Percentiles rank a stretch among this genome's conserved stretches.
Evolutionary conservation across 2,888 invertebrate genomes (phyloP).

Genomic region (Trachelus stipa): DNA sequence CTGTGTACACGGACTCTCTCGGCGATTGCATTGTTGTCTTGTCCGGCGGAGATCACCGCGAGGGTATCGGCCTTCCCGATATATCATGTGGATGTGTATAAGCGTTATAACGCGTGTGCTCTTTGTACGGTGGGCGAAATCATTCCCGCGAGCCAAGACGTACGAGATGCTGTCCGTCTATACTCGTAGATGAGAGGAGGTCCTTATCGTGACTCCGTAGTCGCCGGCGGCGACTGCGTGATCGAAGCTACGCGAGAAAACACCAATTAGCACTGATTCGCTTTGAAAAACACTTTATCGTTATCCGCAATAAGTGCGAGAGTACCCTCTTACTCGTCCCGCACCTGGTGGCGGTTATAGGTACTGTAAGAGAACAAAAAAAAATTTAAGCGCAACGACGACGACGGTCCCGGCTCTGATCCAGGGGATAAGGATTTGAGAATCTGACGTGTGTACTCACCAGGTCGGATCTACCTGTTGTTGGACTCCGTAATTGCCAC

Average conservation of each 20-base stretch:
- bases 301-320: slow-evolving; percentile 36
- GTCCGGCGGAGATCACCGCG: slow-evolving; percentile 63
- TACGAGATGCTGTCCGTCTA: slow-evolving; percentile 45
- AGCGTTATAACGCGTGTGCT: not conserved
- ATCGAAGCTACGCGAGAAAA: slow-evolving; percentile 45
- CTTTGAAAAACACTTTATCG: slow-evolving; percentile 49
- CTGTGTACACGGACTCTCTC: not conserved
- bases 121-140: slow-evolving; percentile 10
- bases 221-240: slow-evolving; percentile 11
- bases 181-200: slow-evolving; percentile 31
- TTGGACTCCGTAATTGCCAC: too few relatives aligned
- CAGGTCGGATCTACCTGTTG: not conserved
- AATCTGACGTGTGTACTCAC: not conserved
- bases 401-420: not conserved
- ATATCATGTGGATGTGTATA: slow-evolving; percentile 33
- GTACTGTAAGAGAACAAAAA: not conserved
- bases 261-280: slow-evolving; percentile 51
- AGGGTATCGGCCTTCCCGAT: slow-evolving; percentile 64
- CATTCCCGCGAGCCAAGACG: slow-evolving; percentile 19
- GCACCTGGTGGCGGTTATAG: not conserved
- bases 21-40: slow-evolving; percentile 66
- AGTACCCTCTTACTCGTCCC: not conserved
- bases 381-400: not conserved
- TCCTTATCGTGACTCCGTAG: slow-evolving; percentile 22
- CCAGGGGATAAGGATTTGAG: not conserved